Conservation (phyloP, 1,140 invertebrate species). For the Anastrepha ludens region DNA sequence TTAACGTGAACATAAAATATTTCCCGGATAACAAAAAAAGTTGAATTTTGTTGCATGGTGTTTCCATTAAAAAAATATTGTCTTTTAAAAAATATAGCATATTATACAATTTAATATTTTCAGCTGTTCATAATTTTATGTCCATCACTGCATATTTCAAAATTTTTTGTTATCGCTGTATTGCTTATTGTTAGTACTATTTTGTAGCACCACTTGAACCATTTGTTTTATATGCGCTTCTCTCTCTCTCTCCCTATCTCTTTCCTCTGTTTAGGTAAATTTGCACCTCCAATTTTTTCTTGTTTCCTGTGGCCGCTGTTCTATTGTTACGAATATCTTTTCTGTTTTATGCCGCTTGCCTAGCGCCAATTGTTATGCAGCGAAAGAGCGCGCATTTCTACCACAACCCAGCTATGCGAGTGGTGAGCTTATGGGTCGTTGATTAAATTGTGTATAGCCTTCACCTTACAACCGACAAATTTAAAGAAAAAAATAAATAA, state of each 20-base stretch:
- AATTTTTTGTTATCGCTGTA: no score
- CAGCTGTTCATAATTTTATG: no score
- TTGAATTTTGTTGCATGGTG: no score
- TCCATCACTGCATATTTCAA: no score
- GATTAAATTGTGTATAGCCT: not conserved
- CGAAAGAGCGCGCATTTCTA: not conserved
- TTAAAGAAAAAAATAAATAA: not conserved
- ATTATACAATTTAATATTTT: no score
- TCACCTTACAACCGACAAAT: not conserved
- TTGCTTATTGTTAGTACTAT: no score
- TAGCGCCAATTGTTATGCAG: constrained; percentile 19
- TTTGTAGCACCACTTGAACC: no score
- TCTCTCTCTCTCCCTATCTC: not conserved
- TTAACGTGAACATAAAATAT: no score
- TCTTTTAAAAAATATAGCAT: no score
- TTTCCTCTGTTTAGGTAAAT: not conserved
- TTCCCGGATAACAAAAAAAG: no score
- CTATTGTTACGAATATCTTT: not conserved
- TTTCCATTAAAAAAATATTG: no score
- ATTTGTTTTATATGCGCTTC: not conserved
- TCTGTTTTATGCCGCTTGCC: not conserved
- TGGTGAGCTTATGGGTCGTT: not conserved
- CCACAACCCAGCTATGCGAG: not conserved
- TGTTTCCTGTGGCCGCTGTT: not conserved
- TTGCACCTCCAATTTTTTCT: not conserved